These are phyloP conservation scores for Channa maculata DNA, from an alignment of 2,113 vertebrate species.

Conservation along the genomic window DNA sequence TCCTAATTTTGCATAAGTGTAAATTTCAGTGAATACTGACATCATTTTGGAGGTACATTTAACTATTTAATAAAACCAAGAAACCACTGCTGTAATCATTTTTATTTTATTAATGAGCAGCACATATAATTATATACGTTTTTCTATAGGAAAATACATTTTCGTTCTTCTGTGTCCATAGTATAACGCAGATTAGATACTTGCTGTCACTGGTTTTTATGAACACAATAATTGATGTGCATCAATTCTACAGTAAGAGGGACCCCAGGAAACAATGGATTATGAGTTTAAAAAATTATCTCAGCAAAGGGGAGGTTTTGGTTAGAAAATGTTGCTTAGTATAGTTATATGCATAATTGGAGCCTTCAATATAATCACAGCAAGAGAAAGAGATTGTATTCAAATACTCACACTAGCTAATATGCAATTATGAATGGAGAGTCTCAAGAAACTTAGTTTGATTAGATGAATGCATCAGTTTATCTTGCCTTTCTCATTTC, in stretches of 20 bases:
- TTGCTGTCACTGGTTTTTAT: neutral
- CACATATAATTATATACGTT: neutral
- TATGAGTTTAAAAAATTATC: conserved; percentile 5
- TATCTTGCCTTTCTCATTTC: neutral
- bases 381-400: conserved; percentile 63
- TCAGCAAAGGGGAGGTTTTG: neutral
- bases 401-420: conserved; percentile 67
- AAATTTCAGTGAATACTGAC: neutral
- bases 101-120: neutral
- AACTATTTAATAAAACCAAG: neutral
- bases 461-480: conserved; percentile 68
- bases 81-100: neutral
- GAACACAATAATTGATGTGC: conserved; percentile 14
- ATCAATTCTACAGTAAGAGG: neutral
- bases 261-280: neutral
- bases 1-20: neutral
- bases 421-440: conserved; percentile 63
- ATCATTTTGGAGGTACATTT: neutral
- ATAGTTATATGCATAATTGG: conserved; percentile 61
- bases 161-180: neutral
- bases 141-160: neutral
- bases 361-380: conserved; percentile 61
- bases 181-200: neutral
- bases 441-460: conserved; percentile 66
- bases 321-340: conserved; percentile 15